phyloP scores from a whole-genome alignment of 2,113 vertebrate genomes.

The Callithrix jacchus region DNA sequence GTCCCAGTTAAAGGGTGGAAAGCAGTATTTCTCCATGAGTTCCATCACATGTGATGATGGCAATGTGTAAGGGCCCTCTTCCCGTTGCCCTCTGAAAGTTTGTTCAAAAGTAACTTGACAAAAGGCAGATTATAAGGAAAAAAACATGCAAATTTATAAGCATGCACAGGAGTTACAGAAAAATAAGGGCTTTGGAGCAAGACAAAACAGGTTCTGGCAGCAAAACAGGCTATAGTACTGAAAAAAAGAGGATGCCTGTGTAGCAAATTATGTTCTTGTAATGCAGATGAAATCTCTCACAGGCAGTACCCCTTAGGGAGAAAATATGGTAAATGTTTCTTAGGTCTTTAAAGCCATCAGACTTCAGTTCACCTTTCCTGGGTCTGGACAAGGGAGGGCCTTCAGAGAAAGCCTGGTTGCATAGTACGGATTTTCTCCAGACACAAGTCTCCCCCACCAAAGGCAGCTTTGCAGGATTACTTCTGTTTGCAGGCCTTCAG shows the following conservation, averaged over 20 bases:
- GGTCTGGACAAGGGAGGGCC: neutral
- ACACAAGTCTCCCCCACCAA: neutral
- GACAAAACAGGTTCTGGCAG: neutral
- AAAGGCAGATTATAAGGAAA: neutral
- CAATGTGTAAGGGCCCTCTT: neutral
- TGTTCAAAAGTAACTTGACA: neutral
- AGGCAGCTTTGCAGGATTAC: neutral
- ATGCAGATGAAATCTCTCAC: neutral
- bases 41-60: neutral
- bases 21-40: neutral
- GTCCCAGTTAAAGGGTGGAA: neutral
- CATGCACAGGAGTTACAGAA: neutral
- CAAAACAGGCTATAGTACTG: neutral
- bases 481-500: neutral
- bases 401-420: neutral
- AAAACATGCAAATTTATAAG: neutral
- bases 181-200: neutral
- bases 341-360: neutral
- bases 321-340: neutral
- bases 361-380: neutral
- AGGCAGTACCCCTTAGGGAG: neutral
- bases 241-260: neutral
- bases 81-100: neutral
- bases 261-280: neutral
- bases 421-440: neutral